Percentiles rank a stretch among this genome's conserved stretches.
phyloP scores from a whole-genome alignment of 2,888 invertebrate species.

The Xestia c-nigrum region DNA sequence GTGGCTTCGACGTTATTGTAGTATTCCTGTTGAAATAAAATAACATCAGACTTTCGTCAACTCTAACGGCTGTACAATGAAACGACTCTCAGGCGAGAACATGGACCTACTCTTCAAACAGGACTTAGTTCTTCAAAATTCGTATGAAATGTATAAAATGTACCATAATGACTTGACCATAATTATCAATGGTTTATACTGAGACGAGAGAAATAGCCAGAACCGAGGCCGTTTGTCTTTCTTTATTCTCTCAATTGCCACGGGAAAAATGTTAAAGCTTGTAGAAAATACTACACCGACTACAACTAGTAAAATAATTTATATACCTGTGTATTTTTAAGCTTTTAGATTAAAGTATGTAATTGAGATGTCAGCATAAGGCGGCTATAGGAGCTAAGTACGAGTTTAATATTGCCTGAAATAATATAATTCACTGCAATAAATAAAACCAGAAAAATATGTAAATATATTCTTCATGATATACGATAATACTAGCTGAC shows the following conservation, averaged over 20 bases:
- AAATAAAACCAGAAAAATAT: no score
- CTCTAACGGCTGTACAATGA: neutral
- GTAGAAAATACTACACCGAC: neutral
- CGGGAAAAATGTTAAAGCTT: neutral
- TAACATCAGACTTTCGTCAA: neutral
- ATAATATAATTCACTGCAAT: no score
- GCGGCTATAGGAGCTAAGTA: no score
- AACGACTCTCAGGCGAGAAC: neutral
- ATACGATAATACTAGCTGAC: no score
- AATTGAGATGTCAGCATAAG: neutral
- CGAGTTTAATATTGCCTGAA: no score
- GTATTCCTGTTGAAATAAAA: slow-evolving; percentile 76
- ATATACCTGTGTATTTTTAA: neutral
- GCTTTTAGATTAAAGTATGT: neutral
- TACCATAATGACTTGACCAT: no score
- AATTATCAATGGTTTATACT: no score
- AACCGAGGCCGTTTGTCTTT: neutral
- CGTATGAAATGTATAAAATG: neutral
- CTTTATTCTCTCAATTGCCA: neutral
- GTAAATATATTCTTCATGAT: no score
- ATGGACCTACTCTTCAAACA: neutral
- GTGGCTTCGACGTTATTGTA: slow-evolving; percentile 84
- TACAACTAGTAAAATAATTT: neutral
- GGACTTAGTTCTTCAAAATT: neutral
- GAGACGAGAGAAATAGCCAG: neutral